These are phyloP conservation scores for Parazoanthus atlanticus DNA, from an alignment of 92 coral and sea anemone species.

Conservation along the genomic window DNA sequence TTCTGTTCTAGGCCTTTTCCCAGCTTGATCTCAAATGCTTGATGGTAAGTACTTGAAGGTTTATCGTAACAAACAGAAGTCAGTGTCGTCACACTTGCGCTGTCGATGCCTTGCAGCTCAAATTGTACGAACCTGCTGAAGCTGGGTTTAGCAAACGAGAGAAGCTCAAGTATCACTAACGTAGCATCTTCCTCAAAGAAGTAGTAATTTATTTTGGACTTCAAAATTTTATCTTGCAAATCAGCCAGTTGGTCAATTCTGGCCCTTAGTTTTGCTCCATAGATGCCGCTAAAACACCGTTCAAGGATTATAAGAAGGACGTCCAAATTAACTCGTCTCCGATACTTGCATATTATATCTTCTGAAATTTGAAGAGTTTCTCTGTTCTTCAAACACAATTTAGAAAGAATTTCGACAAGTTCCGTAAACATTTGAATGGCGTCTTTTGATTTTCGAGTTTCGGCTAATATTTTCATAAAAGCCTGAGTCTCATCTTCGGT, in stretches of 20 bases:
- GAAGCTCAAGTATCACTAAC: constrained; percentile 21
- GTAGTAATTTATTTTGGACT: not conserved
- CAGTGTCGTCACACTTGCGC: not conserved
- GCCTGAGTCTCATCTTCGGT: not conserved
- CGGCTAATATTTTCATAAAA: not conserved
- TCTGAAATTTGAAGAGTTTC: not conserved
- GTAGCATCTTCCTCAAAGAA: constrained; percentile 16
- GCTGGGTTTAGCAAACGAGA: not conserved
- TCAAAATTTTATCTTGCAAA: not conserved
- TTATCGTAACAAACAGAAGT: constrained; percentile 12
- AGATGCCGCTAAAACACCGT: not conserved
- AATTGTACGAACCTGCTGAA: constrained; percentile 18
- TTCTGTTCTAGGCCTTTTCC: not conserved
- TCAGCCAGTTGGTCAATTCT: constrained; percentile 31
- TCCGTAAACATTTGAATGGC: not conserved
- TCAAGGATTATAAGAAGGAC: not conserved
- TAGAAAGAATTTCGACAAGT: constrained; percentile 11
- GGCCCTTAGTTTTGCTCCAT: constrained; percentile 1
- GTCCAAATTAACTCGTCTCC: constrained; percentile 17
- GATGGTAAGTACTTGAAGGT: not conserved
- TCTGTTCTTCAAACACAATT: constrained; percentile 2
- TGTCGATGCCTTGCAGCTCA: constrained; percentile 15
- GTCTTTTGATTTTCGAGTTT: not conserved
- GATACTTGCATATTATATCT: constrained; percentile 1
- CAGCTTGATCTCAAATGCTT: constrained; percentile 22